These are phyloP conservation scores for Octomys mimax DNA, from an alignment of 2,797 vertebrate species.

Conservation along the genomic window DNA sequence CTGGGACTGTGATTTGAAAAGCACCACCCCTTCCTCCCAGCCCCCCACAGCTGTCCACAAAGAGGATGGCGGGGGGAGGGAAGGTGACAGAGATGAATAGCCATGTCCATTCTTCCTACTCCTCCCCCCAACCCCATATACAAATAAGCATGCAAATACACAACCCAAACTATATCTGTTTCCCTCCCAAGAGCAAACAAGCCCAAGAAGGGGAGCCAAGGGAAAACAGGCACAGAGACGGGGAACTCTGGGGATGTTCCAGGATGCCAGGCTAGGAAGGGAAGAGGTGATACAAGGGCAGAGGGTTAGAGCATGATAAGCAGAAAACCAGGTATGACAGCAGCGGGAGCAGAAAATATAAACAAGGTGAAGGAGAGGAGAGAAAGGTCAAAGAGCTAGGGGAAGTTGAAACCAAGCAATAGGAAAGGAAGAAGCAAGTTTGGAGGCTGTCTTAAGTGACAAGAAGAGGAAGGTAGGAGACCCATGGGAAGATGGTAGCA, in stretches of 20 bases:
- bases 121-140: background rate
- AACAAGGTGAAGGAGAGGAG: background rate
- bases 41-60: slow-evolving; percentile 73
- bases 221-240: slow-evolving; percentile 4
- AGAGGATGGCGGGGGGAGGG: slow-evolving; percentile 50
- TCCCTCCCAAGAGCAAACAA: slow-evolving; percentile 59
- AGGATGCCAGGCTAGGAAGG: background rate
- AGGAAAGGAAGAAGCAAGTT: background rate
- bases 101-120: slow-evolving; percentile 58
- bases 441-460: background rate
- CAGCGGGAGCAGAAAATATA: background rate
- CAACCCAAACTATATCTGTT: slow-evolving; percentile 28
- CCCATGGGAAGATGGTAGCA: background rate
- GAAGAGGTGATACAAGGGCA: background rate
- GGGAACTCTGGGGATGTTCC: background rate
- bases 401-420: background rate
- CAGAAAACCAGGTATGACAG: background rate
- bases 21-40: slow-evolving; percentile 60
- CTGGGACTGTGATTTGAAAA: slow-evolving; percentile 70
- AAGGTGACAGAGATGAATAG: slow-evolving; percentile 70
- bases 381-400: background rate
- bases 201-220: slow-evolving; percentile 28
- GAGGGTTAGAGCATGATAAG: background rate
- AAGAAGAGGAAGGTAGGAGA: background rate
- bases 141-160: background rate